Evolutionary conservation across 1,140 invertebrate species (phyloP).

Genomic region (Danaus plexippus): DNA sequence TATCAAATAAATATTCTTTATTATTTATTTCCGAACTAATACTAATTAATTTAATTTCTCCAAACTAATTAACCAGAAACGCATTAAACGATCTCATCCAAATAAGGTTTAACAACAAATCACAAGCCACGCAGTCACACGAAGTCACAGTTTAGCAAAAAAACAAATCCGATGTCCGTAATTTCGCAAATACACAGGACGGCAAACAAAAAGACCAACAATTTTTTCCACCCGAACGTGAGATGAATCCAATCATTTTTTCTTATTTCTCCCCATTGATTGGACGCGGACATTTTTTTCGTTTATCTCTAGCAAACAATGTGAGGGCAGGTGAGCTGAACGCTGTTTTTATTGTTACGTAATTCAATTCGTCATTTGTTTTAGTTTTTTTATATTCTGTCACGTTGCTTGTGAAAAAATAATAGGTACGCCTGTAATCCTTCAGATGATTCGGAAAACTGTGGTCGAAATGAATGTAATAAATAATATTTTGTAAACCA

Average conservation of each 20-base stretch:
- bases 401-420: too few species aligned
- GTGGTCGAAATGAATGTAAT: too few species aligned
- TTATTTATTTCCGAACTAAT: too few species aligned
- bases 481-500: too few species aligned
- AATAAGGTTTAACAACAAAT: conserved; percentile 11
- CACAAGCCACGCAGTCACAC: not conserved
- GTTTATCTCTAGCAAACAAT: conserved; percentile 30
- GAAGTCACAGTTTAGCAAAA: conserved; percentile 1
- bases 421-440: too few species aligned
- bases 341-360: conserved; percentile 11
- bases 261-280: conserved; percentile 37
- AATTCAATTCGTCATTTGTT: too few species aligned
- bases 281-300: conserved; percentile 31
- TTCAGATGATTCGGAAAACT: too few species aligned
- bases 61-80: too few species aligned
- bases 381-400: too few species aligned
- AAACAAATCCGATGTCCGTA: conserved; percentile 18
- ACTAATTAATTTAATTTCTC: too few species aligned
- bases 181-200: conserved; percentile 22
- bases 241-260: conserved; percentile 37
- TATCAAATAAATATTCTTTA: too few species aligned
- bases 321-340: conserved; percentile 33
- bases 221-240: conserved; percentile 33
- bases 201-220: conserved; percentile 21
- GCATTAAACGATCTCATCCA: too few species aligned